These are phyloP conservation scores for Enteromius treurensis DNA, from an alignment of 2,797 vertebrate genomes.

Conservation along the genomic window DNA sequence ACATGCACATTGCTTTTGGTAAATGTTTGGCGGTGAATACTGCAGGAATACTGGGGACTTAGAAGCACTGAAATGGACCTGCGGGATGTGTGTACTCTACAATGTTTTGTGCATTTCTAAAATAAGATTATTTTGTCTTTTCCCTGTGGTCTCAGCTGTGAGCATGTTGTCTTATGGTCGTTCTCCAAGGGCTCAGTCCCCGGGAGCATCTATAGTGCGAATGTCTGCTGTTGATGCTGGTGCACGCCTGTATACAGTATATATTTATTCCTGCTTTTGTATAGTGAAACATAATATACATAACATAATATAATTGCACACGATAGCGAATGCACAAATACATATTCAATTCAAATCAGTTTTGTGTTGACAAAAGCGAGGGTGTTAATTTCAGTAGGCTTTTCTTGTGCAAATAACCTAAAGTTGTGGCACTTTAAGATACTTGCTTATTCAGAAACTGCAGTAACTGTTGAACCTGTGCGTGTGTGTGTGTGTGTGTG, in stretches of 20 bases:
- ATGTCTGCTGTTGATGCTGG: constrained; percentile 5
- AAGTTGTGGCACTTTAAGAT: not conserved
- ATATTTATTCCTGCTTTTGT: not conserved
- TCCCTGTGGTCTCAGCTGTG: constrained; percentile 19
- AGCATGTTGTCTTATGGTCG: constrained; percentile 18
- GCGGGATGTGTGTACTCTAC: not conserved
- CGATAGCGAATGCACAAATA: not conserved
- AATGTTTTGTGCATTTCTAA: constrained; percentile 30
- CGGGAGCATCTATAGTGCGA: not conserved
- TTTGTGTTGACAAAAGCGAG: not conserved
- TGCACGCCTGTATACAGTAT: not conserved
- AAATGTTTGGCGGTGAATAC: not conserved
- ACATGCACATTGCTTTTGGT: not conserved
- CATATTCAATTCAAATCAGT: not conserved
- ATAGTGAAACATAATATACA: not conserved
- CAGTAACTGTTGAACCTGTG: not conserved
- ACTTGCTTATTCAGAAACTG: not conserved
- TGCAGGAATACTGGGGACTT: not conserved
- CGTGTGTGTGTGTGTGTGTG: not conserved
- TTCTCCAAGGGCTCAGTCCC: constrained; percentile 1
- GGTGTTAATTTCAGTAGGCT: not conserved
- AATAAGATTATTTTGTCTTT: constrained; percentile 5
- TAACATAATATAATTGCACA: not conserved
- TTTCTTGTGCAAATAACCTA: not conserved
- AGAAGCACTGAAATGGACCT: not conserved